Percentiles rank a stretch among this genome's conserved stretches.
phyloP scores from a whole-genome alignment of 1,140 invertebrate species.

The Hycleus cichorii region DNA sequence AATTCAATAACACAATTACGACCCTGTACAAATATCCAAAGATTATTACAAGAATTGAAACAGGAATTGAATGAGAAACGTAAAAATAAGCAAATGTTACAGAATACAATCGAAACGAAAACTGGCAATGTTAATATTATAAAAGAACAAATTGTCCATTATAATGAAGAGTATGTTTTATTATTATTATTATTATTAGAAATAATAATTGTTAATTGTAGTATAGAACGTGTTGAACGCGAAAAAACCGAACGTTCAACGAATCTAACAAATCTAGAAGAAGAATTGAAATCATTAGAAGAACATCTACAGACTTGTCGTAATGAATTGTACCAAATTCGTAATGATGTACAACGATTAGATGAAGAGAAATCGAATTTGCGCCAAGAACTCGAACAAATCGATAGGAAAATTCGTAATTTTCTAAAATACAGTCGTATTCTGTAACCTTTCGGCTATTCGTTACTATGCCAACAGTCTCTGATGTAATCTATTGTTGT shows the following conservation, averaged over 20 bases:
- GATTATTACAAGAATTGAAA: conserved; percentile 18
- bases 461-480: not conserved
- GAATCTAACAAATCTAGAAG: conserved; percentile 27
- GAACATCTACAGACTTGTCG: conserved; percentile 42
- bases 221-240: conserved; percentile 28
- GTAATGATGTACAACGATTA: conserved; percentile 38
- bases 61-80: conserved; percentile 16
- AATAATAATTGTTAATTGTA: conserved; percentile 13
- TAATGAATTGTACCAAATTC: conserved; percentile 44
- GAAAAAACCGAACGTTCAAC: conserved; percentile 27
- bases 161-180: conserved; percentile 25
- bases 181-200: conserved; percentile 1
- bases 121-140: conserved; percentile 22
- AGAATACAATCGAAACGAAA: conserved; percentile 23
- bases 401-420: conserved; percentile 36
- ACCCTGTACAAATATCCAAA: conserved; percentile 19
- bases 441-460: no score
- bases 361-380: conserved; percentile 38
- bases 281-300: conserved; percentile 40
- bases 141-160: conserved; percentile 25
- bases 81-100: conserved; percentile 20
- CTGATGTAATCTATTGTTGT: no score
- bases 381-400: conserved; percentile 33
- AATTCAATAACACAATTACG: conserved; percentile 21
- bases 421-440: not conserved